Conservation (phyloP, 2,888 invertebrate genomes). For the Archips crataeganus region DNA sequence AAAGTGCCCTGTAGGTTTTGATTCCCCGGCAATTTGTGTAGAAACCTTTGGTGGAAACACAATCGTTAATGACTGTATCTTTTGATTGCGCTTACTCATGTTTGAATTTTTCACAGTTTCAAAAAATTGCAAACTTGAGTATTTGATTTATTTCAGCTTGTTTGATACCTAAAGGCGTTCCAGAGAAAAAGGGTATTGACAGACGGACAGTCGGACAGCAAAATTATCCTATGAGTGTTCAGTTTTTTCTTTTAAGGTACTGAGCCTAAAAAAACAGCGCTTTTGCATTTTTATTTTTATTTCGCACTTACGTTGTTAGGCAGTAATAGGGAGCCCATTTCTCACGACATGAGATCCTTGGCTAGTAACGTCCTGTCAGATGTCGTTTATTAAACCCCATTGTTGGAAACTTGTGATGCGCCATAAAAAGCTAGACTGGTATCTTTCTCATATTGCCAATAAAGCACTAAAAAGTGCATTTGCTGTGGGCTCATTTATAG, state of each 20-base stretch:
- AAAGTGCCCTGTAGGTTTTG: too few relatives aligned
- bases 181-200: too few relatives aligned
- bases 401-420: conserved; percentile 65
- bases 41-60: too few relatives aligned
- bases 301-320: conserved; percentile 63
- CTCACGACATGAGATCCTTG: conserved; percentile 67
- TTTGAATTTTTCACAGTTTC: too few relatives aligned
- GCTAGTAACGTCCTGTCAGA: conserved; percentile 71
- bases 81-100: too few relatives aligned
- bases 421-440: conserved; percentile 70
- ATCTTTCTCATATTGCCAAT: conserved; percentile 74
- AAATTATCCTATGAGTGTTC: neutral
- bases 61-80: too few relatives aligned
- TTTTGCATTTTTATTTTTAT: conserved; percentile 68
- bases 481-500: conserved; percentile 60
- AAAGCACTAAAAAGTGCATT: conserved; percentile 73
- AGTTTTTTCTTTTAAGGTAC: too few relatives aligned
- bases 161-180: too few relatives aligned
- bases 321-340: conserved; percentile 72
- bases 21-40: too few relatives aligned
- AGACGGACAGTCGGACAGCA: neutral
- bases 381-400: conserved; percentile 75
- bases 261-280: too few relatives aligned
- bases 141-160: too few relatives aligned
- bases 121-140: too few relatives aligned